Percentiles rank a stretch among this genome's conserved stretches.
phyloP scores from a whole-genome alignment of 2,888 invertebrate genomes.

The Rhingia campestris region DNA sequence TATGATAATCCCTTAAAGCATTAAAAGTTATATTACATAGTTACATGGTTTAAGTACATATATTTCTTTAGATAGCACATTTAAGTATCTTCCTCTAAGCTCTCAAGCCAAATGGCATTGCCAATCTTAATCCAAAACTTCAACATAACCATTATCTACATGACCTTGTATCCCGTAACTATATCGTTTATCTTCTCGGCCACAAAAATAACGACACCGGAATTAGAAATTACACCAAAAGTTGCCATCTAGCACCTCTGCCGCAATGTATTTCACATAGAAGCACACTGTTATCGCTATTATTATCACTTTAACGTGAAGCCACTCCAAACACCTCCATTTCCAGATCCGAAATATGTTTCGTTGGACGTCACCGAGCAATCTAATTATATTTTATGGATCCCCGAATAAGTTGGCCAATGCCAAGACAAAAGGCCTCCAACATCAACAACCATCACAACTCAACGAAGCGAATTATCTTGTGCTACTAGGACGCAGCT shows the following conservation, averaged over 20 bases:
- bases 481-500: not conserved
- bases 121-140: not conserved
- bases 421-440: conserved; percentile 52
- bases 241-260: conserved; percentile 26
- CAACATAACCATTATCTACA: not conserved
- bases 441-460: not conserved
- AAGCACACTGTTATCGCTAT: conserved; percentile 56
- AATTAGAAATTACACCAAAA: conserved; percentile 55
- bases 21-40: too few relatives aligned
- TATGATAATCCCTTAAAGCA: too few relatives aligned
- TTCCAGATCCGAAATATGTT: conserved; percentile 47
- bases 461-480: not conserved
- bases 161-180: not conserved
- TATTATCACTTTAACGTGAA: conserved; percentile 67
- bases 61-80: not conserved
- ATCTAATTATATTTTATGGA: conserved; percentile 71
- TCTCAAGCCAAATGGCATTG: not conserved
- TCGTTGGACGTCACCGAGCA: conserved; percentile 44
- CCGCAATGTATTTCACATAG: conserved; percentile 50
- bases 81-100: not conserved
- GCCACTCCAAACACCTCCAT: conserved; percentile 63
- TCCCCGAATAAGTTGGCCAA: conserved; percentile 54
- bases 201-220: conserved; percentile 15
- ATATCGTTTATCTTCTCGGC: conserved; percentile 19
- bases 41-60: too few relatives aligned